Conservation (phyloP, 2,888 invertebrate genomes). For the Himalopsyche anomala region DNA sequence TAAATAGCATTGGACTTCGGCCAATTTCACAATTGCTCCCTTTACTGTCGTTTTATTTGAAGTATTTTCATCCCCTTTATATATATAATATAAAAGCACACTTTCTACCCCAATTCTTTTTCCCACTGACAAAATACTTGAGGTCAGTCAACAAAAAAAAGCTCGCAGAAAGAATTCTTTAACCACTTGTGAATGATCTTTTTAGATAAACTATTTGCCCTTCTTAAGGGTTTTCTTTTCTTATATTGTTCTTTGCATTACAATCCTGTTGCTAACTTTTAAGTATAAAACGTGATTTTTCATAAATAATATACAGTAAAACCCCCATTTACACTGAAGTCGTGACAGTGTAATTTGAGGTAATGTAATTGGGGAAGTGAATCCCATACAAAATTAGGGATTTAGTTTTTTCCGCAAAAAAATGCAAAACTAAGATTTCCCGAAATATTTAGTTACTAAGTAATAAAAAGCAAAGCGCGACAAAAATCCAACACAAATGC, state of each 20-base stretch:
- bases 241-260: background rate
- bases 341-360: too few species aligned
- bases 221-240: background rate
- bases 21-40: constrained; percentile 47
- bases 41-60: constrained; percentile 13
- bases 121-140: constrained; percentile 37
- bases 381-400: too few species aligned
- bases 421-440: too few species aligned
- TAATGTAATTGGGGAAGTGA: too few species aligned
- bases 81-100: background rate
- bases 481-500: too few species aligned
- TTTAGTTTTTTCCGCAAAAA: too few species aligned
- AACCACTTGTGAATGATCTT: background rate
- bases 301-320: too few species aligned
- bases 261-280: background rate
- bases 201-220: background rate
- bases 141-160: background rate
- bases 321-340: too few species aligned
- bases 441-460: too few species aligned
- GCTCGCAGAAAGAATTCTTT: background rate
- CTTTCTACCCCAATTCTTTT: background rate
- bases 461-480: too few species aligned
- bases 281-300: too few species aligned
- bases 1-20: background rate
- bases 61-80: constrained; percentile 25